These are phyloP conservation scores for Nephrotoma appendiculata DNA, from an alignment of 2,888 invertebrate species.

Conservation along the genomic window DNA sequence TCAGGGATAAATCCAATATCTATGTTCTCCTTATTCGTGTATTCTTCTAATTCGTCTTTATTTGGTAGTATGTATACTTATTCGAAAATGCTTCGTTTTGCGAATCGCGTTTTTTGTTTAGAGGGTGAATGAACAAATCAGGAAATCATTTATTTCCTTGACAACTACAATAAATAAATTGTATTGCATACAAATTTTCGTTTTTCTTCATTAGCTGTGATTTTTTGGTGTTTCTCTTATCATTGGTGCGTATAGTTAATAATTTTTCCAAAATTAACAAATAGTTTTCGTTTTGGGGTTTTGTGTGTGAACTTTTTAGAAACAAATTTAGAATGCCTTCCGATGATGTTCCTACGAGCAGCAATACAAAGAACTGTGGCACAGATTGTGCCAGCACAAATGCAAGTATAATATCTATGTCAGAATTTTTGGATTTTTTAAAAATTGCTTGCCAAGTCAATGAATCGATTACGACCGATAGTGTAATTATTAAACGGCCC, in stretches of 20 bases:
- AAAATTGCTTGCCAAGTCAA: conserved; percentile 32
- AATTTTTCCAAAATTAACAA: background rate
- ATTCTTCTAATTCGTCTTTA: too few relatives aligned
- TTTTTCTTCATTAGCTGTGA: background rate
- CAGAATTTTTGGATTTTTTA: conserved; percentile 30
- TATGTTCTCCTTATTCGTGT: too few relatives aligned
- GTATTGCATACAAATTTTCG: background rate
- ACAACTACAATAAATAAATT: background rate
- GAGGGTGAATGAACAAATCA: background rate
- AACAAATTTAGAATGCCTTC: background rate
- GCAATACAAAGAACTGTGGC: background rate
- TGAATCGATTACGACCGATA: conserved; percentile 22
- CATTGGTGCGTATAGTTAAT: background rate
- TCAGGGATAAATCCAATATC: too few relatives aligned
- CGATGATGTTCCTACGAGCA: background rate
- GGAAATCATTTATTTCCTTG: background rate
- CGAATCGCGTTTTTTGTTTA: too few relatives aligned
- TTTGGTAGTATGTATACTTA: too few relatives aligned
- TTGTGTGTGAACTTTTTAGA: background rate
- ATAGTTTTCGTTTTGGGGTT: background rate
- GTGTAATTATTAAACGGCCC: background rate
- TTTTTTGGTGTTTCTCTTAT: background rate
- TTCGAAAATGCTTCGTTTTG: too few relatives aligned
- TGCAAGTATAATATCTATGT: conserved; percentile 21
- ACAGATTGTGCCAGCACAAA: background rate